Base-by-base conservation (phyloP, 2,888 invertebrate species). In the Luperina nickerlii region DNA sequence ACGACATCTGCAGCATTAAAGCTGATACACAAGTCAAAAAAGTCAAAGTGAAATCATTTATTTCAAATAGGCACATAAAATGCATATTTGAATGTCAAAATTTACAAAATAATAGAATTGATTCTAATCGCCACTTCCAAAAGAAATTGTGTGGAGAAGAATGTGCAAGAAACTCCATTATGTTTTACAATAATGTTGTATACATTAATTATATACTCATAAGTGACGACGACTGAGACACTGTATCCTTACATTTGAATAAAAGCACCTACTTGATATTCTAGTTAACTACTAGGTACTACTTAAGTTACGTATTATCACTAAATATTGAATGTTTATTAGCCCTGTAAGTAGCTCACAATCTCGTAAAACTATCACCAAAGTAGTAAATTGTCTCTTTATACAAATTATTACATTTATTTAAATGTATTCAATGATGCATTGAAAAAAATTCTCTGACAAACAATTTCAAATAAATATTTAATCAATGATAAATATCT, bases 401-500 rank as follows among this genome's bases (percentile, higher is more conserved):
- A 62, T 38, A 42, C 38, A 62, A 71, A 42, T 62, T n/a, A 76
- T 32, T 27, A 45, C 7, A 65, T 75, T 74, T 45, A 66, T 66
- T 66, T 45, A 18, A 71, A 69, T 48, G 15, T 45, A 70, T 74
- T 71, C 11, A 74, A 68, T 15, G 65, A n/a, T 24, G 15, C 7
- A 45, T 65, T 69, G 11, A 45, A 73, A 60, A 60, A 6, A 24
- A 38, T 70, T 51, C 15, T 62, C 6, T 60, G 42, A 27, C 70
- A 65, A 51, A 81, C 60, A 57, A 66, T 72, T 69, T 42, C 57
- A 75, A 71, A 70, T 71, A 57, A 67, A 73, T 75, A 48, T n/a
- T 62, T 63, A 74, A 70, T 81, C 15, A 78, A 65, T 63, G 51
- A 80, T 69, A 74, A 67, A 72, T 71, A 74, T 76, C 71, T 38